Percentiles rank a stretch among this genome's conserved stretches.
Evolutionary conservation across 1,140 invertebrate genomes (phyloP).

Genomic region (Drosophila ambigua): DNA sequence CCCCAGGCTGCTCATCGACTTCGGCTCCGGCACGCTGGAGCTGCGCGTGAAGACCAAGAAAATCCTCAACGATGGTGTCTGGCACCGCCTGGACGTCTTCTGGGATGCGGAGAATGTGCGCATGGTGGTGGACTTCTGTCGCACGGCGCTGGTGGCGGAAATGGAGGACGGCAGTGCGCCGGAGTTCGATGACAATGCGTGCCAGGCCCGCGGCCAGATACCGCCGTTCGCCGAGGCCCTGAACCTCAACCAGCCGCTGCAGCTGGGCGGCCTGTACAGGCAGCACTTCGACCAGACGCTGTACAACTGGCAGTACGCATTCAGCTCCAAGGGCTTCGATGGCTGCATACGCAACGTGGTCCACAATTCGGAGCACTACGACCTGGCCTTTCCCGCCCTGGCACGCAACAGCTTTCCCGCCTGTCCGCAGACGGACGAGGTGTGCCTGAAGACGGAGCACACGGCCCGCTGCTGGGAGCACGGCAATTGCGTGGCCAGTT

Average conservation of each 20-base stretch:
- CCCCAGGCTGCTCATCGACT: conserved; percentile 88
- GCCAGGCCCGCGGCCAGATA: conserved; percentile 86
- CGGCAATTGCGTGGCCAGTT: conserved; percentile 87
- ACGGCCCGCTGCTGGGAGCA: conserved; percentile 85
- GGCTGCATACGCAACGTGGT: conserved; percentile 89
- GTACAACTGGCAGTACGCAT: conserved; percentile 85
- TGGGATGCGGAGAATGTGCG: conserved; percentile 87
- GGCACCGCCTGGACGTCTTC: conserved; percentile 89
- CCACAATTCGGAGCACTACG: conserved; percentile 88
- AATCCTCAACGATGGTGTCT: conserved; percentile 87
- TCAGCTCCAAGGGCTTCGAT: conserved; percentile 86
- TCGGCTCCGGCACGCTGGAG: conserved; percentile 88
- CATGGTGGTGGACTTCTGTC: conserved; percentile 88
- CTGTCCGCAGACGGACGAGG: conserved; percentile 86
- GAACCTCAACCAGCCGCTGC: conserved; percentile 88
- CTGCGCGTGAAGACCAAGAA: conserved; percentile 86
- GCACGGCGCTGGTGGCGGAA: conserved; percentile 85
- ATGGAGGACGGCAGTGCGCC: conserved; percentile 85
- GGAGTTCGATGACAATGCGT: conserved; percentile 86
- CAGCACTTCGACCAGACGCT: conserved; percentile 85
- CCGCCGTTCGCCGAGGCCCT: conserved; percentile 88
- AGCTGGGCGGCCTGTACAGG: conserved; percentile 87
- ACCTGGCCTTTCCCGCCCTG: conserved; percentile 86
- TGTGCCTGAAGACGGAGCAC: conserved; percentile 85
- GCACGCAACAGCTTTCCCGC: conserved; percentile 85